Evolutionary conservation across 2,888 invertebrate species (phyloP).

Genomic region (Eubasilissa splendida): DNA sequence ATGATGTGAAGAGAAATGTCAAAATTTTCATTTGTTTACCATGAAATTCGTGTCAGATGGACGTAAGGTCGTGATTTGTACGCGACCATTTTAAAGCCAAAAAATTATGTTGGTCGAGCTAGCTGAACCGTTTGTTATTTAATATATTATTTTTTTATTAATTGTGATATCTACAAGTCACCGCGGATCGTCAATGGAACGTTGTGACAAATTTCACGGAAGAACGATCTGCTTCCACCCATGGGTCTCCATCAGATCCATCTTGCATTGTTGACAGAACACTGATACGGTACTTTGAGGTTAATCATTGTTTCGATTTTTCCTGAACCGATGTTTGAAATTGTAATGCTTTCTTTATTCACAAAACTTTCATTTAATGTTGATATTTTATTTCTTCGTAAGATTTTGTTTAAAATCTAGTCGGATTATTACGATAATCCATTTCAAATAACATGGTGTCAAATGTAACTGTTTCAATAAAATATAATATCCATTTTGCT

Average conservation of each 20-base stretch:
- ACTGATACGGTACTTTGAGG: conserved; percentile 37
- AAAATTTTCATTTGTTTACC: conserved; percentile 52
- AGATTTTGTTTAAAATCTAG: too few species aligned
- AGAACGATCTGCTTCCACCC: conserved; percentile 2
- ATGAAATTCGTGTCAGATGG: conserved; percentile 53
- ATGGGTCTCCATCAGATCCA: background rate
- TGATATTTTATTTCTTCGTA: too few species aligned
- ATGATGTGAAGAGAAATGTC: conserved; percentile 28
- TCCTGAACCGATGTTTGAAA: conserved; percentile 15
- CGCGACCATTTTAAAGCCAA: conserved; percentile 52
- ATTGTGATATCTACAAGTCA: conserved; percentile 3
- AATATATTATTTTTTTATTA: conserved; percentile 10
- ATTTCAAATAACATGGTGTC: too few species aligned
- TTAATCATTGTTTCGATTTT: conserved; percentile 45
- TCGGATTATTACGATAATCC: too few species aligned
- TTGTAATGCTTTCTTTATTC: background rate
- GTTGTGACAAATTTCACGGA: conserved; percentile 8
- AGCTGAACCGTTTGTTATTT: conserved; percentile 46
- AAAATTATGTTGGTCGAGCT: conserved; percentile 25
- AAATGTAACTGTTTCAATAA: too few species aligned
- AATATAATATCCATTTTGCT: too few species aligned
- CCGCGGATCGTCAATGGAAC: background rate
- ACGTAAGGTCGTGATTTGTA: conserved; percentile 42
- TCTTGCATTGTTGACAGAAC: conserved; percentile 45
- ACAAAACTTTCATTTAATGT: too few species aligned